Evolutionary conservation across 2,888 invertebrate genomes (phyloP), one percentile per base, ranked within the genome.

Genomic region (Melanargia galathea): DNA sequence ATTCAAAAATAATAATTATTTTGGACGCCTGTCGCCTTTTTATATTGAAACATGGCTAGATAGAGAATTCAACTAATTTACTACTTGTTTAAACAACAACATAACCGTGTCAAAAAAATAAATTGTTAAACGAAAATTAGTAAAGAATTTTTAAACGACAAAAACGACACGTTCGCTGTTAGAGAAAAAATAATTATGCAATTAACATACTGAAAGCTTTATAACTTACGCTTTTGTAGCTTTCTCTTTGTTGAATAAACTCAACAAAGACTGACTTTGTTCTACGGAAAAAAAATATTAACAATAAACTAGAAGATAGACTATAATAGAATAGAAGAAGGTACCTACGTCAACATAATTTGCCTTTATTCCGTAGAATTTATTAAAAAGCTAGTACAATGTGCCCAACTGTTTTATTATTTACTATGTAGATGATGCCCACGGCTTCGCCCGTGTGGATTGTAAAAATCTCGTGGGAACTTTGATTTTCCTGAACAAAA

Each of bases 131-230:
- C 49, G 10, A 16, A 49, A 49, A 49, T 49, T 49, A 49, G 26
- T 49, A 49, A 49, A 49, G 49, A 49, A 49, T 49, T 22, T 48
- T 8, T 26, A 26, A 49, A 26, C 7, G 49, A 49, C 26, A 49
- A 49, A 43, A 26, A 16, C 26, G 10, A 49, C 49, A 16, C 49
- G 49, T 26, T 48, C 20, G 45, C 45, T 24, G 13, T 49, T 22
- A 22, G 22, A 35, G 22, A n/a, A 54, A 54, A 49, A 30, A 10
- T 30, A n/a, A 30, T 10, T 11, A n/a, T 13, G 33, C 52, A 54
- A 54, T 54, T 54, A 35, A 54, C 38, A 35, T 22, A 54, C 52
- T 38, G 13, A 54, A 35, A 54, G 35, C 35, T 54, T 33, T 35
- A 10, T 13, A 20, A 0, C 18, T 33, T 24, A 11, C n/a, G 45